Base-by-base conservation (phyloP, 2,888 invertebrate species). In the Drosophila infuscata region DNA sequence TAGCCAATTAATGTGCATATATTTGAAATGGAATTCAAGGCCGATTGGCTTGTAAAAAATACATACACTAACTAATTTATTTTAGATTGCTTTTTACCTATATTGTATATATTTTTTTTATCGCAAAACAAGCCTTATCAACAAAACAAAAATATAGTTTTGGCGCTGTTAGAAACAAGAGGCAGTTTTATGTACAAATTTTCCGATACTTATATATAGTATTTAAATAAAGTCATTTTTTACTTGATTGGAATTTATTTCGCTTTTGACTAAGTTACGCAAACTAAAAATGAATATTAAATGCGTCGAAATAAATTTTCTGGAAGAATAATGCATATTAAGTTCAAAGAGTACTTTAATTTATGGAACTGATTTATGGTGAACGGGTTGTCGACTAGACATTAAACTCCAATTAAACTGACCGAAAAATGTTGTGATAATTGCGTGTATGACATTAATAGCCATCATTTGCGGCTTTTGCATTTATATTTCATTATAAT, bases 351-450 rank as follows among this genome's bases (percentile, higher is more conserved):
- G 25, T 35, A 35, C 29, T 46, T 64, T 6, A 51, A 20, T 25
- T 33, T 29, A 38, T 49, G 15, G 30, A 62, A 66, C n/a, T 56
- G 54, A 69, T 64, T 78, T 67, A 78, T 43, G 58, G 20, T 17
- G 60, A n/a, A 32, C 38, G 41, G 66, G 63, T 70, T 79, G 83
- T 70, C 85, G 61, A 43, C 83, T 65, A 66, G 52, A 66, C 72
- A 83, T 88, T 87, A 88, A 81, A 82, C 70, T 74, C 65, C 76
- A 71, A 79, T 71, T 75, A 66, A 74, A 70, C 41, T 69, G 79
- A 78, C 87, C 83, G 46, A 74, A 60, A 74, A 81, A 77, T 85
- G 83, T 76, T 77, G 75, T 88, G 85, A 85, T 89, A 87, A 87
- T 87, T 89, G 74, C 76, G 70, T 69, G 73, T 52, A 67, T 76